phyloP scores from a whole-genome alignment of 2,113 vertebrate species.

The Anthoscopus minutus region DNA sequence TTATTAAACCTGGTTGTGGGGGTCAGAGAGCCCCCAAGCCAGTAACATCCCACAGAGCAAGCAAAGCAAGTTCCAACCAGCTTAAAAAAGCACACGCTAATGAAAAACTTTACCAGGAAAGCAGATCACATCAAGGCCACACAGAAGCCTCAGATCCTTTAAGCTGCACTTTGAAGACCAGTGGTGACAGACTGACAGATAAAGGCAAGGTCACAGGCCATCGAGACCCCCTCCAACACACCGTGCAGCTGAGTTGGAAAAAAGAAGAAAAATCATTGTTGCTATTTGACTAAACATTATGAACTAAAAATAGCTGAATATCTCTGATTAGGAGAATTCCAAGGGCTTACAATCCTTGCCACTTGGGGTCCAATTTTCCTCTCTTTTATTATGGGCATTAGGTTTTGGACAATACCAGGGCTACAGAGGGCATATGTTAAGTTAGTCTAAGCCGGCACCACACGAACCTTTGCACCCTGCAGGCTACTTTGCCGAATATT shows the following conservation, averaged over 20 bases:
- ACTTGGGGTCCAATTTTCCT: slow-evolving; percentile 60
- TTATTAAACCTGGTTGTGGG: not conserved
- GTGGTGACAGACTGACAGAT: slow-evolving; percentile 43
- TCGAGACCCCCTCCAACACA: slow-evolving; percentile 49
- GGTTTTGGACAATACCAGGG: slow-evolving; percentile 49
- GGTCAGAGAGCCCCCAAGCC: slow-evolving; percentile 34
- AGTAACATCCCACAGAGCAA: slow-evolving; percentile 25
- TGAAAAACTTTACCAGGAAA: slow-evolving; percentile 63
- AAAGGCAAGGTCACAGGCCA: slow-evolving; percentile 79
- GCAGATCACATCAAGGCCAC: slow-evolving; percentile 60
- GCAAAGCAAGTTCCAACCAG: slow-evolving; percentile 26
- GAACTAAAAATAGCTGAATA: slow-evolving; percentile 70
- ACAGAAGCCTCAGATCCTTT: slow-evolving; percentile 63
- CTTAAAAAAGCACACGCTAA: slow-evolving; percentile 51
- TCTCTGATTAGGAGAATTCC: slow-evolving; percentile 76
- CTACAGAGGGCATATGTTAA: slow-evolving; percentile 61
- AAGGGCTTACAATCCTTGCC: slow-evolving; percentile 54
- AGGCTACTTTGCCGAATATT: not conserved
- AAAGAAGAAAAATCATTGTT: slow-evolving; percentile 70
- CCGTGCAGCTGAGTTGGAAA: slow-evolving; percentile 55
- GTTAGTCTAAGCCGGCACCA: slow-evolving; percentile 49
- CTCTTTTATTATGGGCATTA: slow-evolving; percentile 54
- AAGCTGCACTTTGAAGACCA: slow-evolving; percentile 64
- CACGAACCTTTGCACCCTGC: slow-evolving; percentile 41
- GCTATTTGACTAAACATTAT: slow-evolving; percentile 80